Evolutionary conservation across 2,797 vertebrate genomes (phyloP).

Genomic region (Phalloptychus januarius): DNA sequence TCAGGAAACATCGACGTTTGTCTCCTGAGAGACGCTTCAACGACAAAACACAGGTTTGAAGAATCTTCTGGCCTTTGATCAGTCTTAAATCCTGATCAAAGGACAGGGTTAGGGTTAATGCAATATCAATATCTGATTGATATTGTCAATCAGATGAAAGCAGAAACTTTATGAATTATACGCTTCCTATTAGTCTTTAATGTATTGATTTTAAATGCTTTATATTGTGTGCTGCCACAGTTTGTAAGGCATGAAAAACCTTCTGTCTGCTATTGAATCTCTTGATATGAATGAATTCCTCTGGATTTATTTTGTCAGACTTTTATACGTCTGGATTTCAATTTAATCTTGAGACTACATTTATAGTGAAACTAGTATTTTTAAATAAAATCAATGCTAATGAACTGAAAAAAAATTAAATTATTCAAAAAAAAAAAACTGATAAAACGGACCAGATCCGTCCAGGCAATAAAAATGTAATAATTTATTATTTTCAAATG

Average conservation of each 20-base stretch:
- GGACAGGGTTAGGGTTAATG: no score
- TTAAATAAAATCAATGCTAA: neutral
- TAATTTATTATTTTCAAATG: neutral
- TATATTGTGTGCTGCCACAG: neutral
- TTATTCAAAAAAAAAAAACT: neutral
- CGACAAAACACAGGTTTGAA: neutral
- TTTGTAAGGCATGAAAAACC: neutral
- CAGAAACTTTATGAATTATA: neutral
- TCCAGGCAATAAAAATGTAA: neutral
- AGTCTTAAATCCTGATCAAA: no score
- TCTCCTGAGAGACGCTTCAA: neutral
- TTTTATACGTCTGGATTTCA: neutral
- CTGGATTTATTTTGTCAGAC: neutral
- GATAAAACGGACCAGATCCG: constrained; percentile 27
- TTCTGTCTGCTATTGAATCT: neutral
- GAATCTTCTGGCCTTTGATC: neutral
- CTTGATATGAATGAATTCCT: neutral
- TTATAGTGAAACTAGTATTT: neutral
- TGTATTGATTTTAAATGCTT: neutral
- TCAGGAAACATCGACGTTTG: no score
- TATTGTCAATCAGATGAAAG: no score
- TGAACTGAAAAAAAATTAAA: neutral
- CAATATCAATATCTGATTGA: no score
- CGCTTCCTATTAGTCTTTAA: neutral
- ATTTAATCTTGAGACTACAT: neutral